Base-by-base conservation (phyloP, 2,113 vertebrate species). In the Emydura subglobosa region DNA sequence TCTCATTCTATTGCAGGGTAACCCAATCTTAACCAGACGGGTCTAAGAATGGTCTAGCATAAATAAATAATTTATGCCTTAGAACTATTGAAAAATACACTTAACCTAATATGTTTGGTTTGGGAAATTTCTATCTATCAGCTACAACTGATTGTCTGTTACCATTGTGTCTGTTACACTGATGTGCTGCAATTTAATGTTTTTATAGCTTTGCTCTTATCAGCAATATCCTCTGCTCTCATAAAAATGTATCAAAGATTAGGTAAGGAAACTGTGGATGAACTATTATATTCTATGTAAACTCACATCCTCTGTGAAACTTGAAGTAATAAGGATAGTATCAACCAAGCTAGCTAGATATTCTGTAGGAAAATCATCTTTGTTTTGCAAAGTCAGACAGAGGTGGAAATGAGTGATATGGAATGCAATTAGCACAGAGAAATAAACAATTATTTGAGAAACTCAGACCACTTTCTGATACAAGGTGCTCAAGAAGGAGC, bases 121-220 rank as follows among this genome's bases (percentile, higher is more conserved):
- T 88, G 19, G 10, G 3, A 94, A 79, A 82, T 49, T 4, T 34
- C 4, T 17, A 6, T 53, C 61, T 51, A 27, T 39, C 8, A 53
- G 21, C 24, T 53, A 21, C 1, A 25, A 2, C 51, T 44, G 3
- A 34, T 17, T 78, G 4, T 83, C 3, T 44, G 44, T 54, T 6
- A 50, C 3, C 85, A 47, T 10, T 65, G 3, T 3, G 72, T 1
- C 7, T n/a, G 85, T 89, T 83, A 5, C 61, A 31, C 34, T 31
- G 34, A 74, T 1, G 44, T 55, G 7, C 4, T 54, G 85, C 10
- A 85, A 27, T 91, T 93, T 91, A 59, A 78, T 3, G 0, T 1
- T 11, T 83, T 76, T 85, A 80, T 53, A 82, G 49, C 13, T 83
- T 93, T 50, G 22, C 19, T 91, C 91, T 92, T 22, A 50, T 89